These are phyloP conservation scores for Oxygymnocypris stewartii DNA, from an alignment of 2,113 vertebrate species.

Conservation along the genomic window DNA sequence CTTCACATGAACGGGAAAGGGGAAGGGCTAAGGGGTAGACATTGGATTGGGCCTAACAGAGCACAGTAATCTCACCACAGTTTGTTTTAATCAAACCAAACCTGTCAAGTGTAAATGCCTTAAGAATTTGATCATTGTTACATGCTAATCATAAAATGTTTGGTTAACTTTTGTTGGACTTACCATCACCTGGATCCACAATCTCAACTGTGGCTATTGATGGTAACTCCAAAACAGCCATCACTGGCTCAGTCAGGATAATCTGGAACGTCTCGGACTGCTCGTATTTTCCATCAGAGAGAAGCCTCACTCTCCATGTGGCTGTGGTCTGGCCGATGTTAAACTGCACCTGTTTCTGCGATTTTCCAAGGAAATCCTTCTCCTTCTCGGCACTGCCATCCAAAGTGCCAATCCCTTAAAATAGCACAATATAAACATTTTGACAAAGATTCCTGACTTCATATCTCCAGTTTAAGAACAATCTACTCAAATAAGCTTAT, in stretches of 20 bases:
- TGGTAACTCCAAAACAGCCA: constrained; percentile 86
- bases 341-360: constrained; percentile 93
- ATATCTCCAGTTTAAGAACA: not conserved
- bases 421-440: constrained; percentile 18
- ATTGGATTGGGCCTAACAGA: too few species aligned
- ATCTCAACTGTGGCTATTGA: constrained; percentile 83
- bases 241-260: constrained; percentile 87
- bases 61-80: too few species aligned
- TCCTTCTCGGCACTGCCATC: constrained; percentile 86
- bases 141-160: not conserved
- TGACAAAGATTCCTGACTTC: not conserved
- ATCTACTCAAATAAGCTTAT: constrained; percentile 22
- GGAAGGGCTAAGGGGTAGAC: too few species aligned
- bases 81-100: too few species aligned
- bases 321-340: constrained; percentile 89
- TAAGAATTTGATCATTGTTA: not conserved
- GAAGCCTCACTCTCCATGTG: constrained; percentile 82
- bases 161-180: constrained; percentile 51
- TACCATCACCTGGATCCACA: constrained; percentile 89
- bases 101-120: too few species aligned
- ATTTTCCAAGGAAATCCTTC: constrained; percentile 88
- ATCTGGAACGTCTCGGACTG: constrained; percentile 88
- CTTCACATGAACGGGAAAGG: too few species aligned
- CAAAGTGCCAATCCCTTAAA: constrained; percentile 83
- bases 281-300: constrained; percentile 84